These are phyloP conservation scores for Drosophila emarginata DNA, from an alignment of 2,888 invertebrate species.

Conservation along the genomic window DNA sequence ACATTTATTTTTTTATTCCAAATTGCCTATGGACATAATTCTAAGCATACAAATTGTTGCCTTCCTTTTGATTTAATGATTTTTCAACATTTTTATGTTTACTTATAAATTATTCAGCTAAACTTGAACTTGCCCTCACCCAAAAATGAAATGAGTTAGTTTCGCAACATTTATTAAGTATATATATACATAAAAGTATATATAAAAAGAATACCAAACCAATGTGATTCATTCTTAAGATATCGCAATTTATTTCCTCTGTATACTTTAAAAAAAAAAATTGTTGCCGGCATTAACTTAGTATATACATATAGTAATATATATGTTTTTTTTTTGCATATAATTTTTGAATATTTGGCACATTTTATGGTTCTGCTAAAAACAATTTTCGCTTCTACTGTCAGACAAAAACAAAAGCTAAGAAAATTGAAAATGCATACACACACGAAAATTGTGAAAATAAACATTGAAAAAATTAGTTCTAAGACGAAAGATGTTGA, in stretches of 20 bases:
- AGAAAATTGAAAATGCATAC: conserved; percentile 28
- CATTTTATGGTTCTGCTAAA: conserved; percentile 47
- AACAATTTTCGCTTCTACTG: conserved; percentile 22
- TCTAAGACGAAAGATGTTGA: conserved; percentile 4
- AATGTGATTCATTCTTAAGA: conserved; percentile 35
- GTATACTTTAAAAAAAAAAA: conserved; percentile 14
- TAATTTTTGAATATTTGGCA: conserved; percentile 41
- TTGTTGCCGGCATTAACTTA: conserved; percentile 45
- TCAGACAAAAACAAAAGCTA: conserved; percentile 11
- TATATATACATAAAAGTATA: conserved; percentile 10
- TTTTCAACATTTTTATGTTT: neutral
- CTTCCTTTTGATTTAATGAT: conserved; percentile 32
- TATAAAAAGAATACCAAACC: no score
- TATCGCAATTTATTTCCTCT: conserved; percentile 26
- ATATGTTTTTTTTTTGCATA: conserved; percentile 22
- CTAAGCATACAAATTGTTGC: conserved; percentile 33
- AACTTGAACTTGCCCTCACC: conserved; percentile 42
- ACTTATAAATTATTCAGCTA: neutral
- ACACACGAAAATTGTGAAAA: conserved; percentile 29
- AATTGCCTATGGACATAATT: conserved; percentile 23
- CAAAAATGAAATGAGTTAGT: conserved; percentile 5
- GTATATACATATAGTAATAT: conserved; percentile 17
- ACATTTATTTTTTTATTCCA: conserved; percentile 28
- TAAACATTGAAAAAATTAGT: conserved; percentile 18
- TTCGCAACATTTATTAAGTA: neutral